Base-by-base conservation (phyloP, 2,888 invertebrate species). In the Ganaspis brasiliensis region DNA sequence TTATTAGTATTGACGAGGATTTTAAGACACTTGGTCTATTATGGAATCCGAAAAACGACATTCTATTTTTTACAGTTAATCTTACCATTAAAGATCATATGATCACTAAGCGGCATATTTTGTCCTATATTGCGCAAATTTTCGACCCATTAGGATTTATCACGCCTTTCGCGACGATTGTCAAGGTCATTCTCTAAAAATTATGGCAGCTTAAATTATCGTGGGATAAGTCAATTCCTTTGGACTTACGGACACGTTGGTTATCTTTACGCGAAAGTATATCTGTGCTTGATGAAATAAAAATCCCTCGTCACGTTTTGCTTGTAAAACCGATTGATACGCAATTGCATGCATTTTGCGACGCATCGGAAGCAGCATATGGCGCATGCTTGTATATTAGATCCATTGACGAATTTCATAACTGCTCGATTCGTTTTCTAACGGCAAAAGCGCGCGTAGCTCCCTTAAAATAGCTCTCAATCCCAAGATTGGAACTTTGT, bases 101-200 rank as follows among this genome's bases (percentile, higher is more conserved):
- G 16, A 16, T 24, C 21, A 57, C 71, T 4, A 72, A 72, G 37
- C 4, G 74, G 14, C 67, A 72, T 16, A 80, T 84, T 24, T 61
- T 84, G 40, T 84, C 83, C 1, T 52, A 52, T 9, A 82, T 83
- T 21, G 73, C 81, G 5, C 76, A 80, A 67, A 81, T 84, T 9
- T 84, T 77, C 61, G 84, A 84, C 45, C 81, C 82, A 9, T 61
- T 83, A 24, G 79, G 81, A 9, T 55, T 85, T n/a, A 26, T 83
- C 67, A 73, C 81, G 16, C 85, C 83, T 12, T 63, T 83, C 31
- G 74, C 78, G 19, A 75, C 81, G 14, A 19, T 52, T 4, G 83
- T 82, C 49, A 84, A 85, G 72, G 76, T 83, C 31, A 56, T 85
- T 56, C 77, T 84, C 3, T 81, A 82, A 75, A 21, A 81, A 26